A percentile compares a stretch with the other conserved stretches of the same genome.
Conservation (phyloP, 37 sponge, comb jelly and placozoan species). For the Tethya wilhelma region DNA sequence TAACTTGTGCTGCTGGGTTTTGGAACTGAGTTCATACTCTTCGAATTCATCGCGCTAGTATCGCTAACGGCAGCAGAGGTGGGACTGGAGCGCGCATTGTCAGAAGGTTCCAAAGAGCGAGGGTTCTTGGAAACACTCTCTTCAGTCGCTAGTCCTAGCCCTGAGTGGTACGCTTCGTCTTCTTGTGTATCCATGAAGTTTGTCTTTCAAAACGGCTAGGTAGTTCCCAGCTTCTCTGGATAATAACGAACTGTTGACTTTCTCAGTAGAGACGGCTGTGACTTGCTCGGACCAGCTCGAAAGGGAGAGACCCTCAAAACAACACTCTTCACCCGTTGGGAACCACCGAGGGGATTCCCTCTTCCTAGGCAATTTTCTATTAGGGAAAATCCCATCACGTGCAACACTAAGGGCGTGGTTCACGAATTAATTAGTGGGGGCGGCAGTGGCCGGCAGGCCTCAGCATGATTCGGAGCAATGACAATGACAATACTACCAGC, state of each 20-base stretch:
- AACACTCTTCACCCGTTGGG: not conserved
- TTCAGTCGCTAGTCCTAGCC: not conserved
- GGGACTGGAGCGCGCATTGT: too few species aligned
- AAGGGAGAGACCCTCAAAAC: conserved; percentile 4
- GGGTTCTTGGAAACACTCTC: too few species aligned
- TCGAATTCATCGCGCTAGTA: too few species aligned
- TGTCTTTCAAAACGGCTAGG: not conserved
- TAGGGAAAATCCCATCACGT: conserved; percentile 12
- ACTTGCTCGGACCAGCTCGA: not conserved
- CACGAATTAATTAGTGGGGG: not conserved
- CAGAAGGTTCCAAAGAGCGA: too few species aligned
- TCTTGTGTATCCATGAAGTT: not conserved
- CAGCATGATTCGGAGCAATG: too few species aligned
- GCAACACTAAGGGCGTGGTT: not conserved
- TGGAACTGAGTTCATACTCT: too few species aligned
- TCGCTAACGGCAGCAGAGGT: too few species aligned
- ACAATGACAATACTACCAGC: too few species aligned
- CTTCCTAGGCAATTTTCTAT: not conserved
- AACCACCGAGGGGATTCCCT: conserved; percentile 20
- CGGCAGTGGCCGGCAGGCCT: too few species aligned
- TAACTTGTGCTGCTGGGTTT: too few species aligned
- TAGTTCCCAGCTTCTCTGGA: not conserved
- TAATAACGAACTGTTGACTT: too few species aligned
- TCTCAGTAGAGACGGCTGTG: too few species aligned
- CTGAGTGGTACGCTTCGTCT: conserved; percentile 1